A percentile compares a stretch with the other conserved stretches of the same genome.
Conservation (phyloP, 64 coral and sea anemone genomes). For the Montipora foliosa region DNA sequence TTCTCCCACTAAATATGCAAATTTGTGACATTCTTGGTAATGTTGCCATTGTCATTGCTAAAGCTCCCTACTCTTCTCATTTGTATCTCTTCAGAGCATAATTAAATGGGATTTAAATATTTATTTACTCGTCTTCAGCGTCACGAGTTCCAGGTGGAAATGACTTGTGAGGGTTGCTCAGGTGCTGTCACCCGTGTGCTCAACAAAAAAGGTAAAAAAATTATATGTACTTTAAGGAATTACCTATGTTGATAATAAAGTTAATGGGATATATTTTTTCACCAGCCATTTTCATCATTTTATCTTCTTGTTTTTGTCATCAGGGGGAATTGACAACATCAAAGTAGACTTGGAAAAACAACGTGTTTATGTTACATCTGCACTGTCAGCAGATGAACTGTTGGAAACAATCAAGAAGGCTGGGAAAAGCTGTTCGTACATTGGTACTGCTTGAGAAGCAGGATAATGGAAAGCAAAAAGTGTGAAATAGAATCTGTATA, state of each 20-base stretch:
- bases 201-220: slow-evolving; percentile 71
- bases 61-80: too few species aligned
- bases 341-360: slow-evolving; percentile 95
- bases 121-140: slow-evolving; percentile 13
- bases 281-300: neutral
- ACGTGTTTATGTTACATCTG: slow-evolving; percentile 88
- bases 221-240: neutral
- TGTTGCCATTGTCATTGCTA: too few species aligned
- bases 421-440: slow-evolving; percentile 79
- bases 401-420: slow-evolving; percentile 92
- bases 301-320: neutral
- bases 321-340: slow-evolving; percentile 67
- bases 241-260: too few species aligned
- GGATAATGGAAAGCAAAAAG: neutral
- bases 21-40: too few species aligned
- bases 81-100: too few species aligned
- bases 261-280: too few species aligned
- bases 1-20: too few species aligned
- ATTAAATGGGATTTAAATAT: too few species aligned
- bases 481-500: neutral
- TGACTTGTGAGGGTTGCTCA: slow-evolving; percentile 96
- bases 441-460: slow-evolving; percentile 58
- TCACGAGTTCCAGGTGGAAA: slow-evolving; percentile 97
- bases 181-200: slow-evolving; percentile 95
- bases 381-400: slow-evolving; percentile 76